phyloP scores from a whole-genome alignment of 2,888 invertebrate genomes.

The Caenorhabditis becei region DNA sequence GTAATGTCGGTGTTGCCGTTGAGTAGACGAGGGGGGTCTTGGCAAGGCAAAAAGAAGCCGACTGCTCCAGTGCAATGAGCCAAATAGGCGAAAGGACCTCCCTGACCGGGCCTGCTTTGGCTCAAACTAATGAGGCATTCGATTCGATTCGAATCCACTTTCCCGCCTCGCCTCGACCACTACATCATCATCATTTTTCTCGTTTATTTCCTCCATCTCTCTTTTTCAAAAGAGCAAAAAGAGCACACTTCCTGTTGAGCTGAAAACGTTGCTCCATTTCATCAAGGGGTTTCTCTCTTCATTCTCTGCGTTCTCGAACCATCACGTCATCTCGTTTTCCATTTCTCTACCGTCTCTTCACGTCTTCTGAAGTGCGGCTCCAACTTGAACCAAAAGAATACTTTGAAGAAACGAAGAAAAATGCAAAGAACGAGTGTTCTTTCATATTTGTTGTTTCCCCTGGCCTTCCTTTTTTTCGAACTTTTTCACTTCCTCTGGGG shows the following conservation, averaged over 20 bases:
- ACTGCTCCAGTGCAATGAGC: conserved; percentile 4
- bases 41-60: not conserved
- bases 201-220: not conserved
- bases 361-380: conserved; percentile 10
- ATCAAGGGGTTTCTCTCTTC: not conserved
- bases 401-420: conserved; percentile 6
- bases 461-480: conserved; percentile 7
- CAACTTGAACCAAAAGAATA: conserved; percentile 1
- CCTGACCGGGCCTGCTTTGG: not conserved
- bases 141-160: conserved; percentile 29
- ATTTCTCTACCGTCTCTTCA: conserved; percentile 3
- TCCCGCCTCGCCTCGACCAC: not conserved
- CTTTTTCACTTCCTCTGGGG: conserved; percentile 1
- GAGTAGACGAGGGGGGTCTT: not conserved
- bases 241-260: conserved; percentile 9
- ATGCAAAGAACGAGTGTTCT: conserved; percentile 16
- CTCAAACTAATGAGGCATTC: conserved; percentile 46
- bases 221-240: conserved; percentile 16
- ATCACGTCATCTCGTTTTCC: conserved; percentile 3
- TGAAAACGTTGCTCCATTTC: not conserved
- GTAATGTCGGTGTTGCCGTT: conserved; percentile 2
- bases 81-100: conserved; percentile 11
- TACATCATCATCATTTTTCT: not conserved
- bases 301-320: not conserved
- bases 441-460: not conserved